A percentile compares a stretch with the other conserved stretches of the same genome.
phyloP scores from a whole-genome alignment of 2,113 vertebrate genomes.

The Oncorhynchus kisutch region DNA sequence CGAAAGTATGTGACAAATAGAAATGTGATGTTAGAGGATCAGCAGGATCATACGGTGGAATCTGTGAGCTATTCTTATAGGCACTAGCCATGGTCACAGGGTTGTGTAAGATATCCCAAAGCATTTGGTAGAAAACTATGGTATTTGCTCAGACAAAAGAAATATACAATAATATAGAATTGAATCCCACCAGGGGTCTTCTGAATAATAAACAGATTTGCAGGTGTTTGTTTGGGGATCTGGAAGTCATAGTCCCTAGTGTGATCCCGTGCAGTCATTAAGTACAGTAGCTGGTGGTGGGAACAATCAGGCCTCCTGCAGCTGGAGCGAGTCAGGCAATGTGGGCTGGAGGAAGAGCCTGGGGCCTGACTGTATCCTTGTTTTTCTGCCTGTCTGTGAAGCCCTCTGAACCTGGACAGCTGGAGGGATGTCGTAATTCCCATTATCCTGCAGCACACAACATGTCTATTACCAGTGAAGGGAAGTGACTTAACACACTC shows the following conservation, averaged over 20 bases:
- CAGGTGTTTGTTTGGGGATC: neutral
- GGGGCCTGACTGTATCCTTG: conserved; percentile 46
- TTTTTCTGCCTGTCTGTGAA: conserved; percentile 63
- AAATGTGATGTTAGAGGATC: neutral
- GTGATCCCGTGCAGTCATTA: neutral
- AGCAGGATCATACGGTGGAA: neutral
- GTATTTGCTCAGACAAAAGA: neutral
- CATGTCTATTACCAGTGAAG: conserved; percentile 40
- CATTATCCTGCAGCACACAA: conserved; percentile 53
- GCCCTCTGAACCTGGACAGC: conserved; percentile 52
- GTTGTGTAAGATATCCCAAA: neutral
- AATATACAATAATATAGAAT: neutral
- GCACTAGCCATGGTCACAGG: neutral
- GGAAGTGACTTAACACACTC: conserved; percentile 56
- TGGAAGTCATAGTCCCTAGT: conserved; percentile 39
- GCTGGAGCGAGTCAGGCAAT: conserved; percentile 30
- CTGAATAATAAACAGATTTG: neutral
- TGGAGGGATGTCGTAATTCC: conserved; percentile 56
- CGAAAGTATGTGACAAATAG: too few species aligned
- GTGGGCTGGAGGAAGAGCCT: conserved; percentile 57
- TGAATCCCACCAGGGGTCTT: neutral
- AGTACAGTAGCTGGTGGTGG: conserved; percentile 51
- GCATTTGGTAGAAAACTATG: neutral
- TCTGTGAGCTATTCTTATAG: too few species aligned
- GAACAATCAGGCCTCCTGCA: conserved; percentile 52